A percentile compares a stretch with the other conserved stretches of the same genome.
phyloP scores from a whole-genome alignment of 2,797 vertebrate species.

The Sebastes umbrosus region DNA sequence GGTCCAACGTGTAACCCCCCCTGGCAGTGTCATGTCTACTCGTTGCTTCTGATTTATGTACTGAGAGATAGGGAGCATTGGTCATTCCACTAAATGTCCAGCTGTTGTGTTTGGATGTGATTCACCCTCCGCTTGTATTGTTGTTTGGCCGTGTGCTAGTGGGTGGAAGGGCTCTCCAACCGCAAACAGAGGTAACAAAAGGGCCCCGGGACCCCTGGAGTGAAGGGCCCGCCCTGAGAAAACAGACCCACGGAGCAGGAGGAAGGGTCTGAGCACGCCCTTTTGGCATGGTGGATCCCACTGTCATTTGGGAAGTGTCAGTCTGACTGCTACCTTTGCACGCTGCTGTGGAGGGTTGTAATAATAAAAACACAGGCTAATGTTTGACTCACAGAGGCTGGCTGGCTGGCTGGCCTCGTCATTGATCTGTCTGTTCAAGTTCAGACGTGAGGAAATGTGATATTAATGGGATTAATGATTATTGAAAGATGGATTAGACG shows the following conservation, averaged over 20 bases:
- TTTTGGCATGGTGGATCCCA: constrained; percentile 48
- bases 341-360: constrained; percentile 1
- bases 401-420: background rate
- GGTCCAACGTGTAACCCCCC: constrained; percentile 23
- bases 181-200: constrained; percentile 68
- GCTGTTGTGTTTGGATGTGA: constrained; percentile 41
- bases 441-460: background rate
- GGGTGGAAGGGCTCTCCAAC: constrained; percentile 62
- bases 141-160: constrained; percentile 62
- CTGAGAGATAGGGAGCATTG: constrained; percentile 8
- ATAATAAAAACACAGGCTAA: constrained; percentile 63
- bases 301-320: constrained; percentile 56
- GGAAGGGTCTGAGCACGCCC: constrained; percentile 51
- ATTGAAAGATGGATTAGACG: constrained; percentile 6
- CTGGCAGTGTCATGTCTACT: background rate
- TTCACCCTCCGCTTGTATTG: constrained; percentile 56
- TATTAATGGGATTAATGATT: constrained; percentile 19
- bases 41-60: constrained; percentile 61
- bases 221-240: constrained; percentile 56
- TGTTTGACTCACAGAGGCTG: constrained; percentile 57
- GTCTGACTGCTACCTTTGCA: constrained; percentile 26
- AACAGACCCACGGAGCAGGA: constrained; percentile 49
- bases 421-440: constrained; percentile 44
- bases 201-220: constrained; percentile 63
- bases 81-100: constrained; percentile 16